Base-by-base conservation (phyloP, 2,888 invertebrate genomes). In the Tethea ocularis region DNA sequence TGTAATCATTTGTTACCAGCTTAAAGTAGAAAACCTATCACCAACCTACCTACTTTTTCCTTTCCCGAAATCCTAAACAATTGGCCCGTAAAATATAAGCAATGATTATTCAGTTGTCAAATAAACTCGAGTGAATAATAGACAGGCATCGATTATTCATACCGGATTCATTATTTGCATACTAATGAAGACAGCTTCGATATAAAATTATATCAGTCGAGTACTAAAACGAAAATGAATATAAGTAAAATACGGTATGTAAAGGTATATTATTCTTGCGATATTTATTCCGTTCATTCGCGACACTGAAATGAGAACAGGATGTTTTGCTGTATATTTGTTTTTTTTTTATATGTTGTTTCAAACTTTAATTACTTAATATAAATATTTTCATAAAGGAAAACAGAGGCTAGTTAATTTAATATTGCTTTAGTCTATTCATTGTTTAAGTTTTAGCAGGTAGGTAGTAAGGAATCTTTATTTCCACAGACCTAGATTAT, bases 141-240 rank as follows among this genome's bases (percentile, higher is more conserved):
- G 22, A 52, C 33, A 54, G 36, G 51, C 57, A 59, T 63, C 57
- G 51, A 62, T 63, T 57, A 63, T 59, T 58, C 56, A 29, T 17
- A 33, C 59, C 56, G 55, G 59, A 58, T 53, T 60, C 36, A 51
- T 56, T 53, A 66, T 64, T 66, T 61, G 61, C 66, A 66, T 66
- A 64, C 51, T 66, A 64, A 62, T 62, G 36, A 57, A 52, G 52
- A 55, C 58, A 61, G 59, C 56, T 51, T 6, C 55, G 38, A 26
- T 56, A 52, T 60, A 54, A 61, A 67, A 67, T 61, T 60, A 58
- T 66, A 61, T 59, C 54, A 56, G 62, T 63, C 57, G 56, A 51
- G 52, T 55, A 62, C 61, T 61, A 57, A 58, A 52, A 55, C 36
- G 57, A 58, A 62, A 64, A 62, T 68, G 57, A 66, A 64, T 63